A percentile compares a stretch with the other conserved stretches of the same genome.
phyloP scores from a whole-genome alignment of 2,888 invertebrate genomes.

The Pseudoips prasinana region DNA sequence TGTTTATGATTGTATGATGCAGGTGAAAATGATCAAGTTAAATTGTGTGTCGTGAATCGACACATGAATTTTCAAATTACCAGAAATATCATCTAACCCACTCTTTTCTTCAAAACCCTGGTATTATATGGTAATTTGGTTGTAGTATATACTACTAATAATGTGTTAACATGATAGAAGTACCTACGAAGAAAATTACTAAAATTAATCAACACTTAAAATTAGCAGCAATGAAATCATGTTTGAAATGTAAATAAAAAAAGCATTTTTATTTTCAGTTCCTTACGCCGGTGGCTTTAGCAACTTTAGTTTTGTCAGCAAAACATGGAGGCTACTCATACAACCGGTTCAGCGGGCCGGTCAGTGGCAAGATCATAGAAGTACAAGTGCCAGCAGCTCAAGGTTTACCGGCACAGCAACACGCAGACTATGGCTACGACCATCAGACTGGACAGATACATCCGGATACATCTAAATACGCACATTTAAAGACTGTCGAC shows the following conservation, averaged over 20 bases:
- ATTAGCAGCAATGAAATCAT: no score
- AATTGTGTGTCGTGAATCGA: no score
- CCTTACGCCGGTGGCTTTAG: slow-evolving; percentile 46
- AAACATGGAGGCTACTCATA: slow-evolving; percentile 85
- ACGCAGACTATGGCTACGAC: slow-evolving; percentile 76
- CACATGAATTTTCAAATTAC: no score
- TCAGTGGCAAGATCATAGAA: slow-evolving; percentile 84
- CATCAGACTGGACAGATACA: slow-evolving; percentile 70
- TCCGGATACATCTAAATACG: slow-evolving; percentile 74
- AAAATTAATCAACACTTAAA: no score
- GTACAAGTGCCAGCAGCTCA: slow-evolving; percentile 77
- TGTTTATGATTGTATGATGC: neutral
- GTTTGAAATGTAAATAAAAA: no score
- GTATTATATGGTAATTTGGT: no score
- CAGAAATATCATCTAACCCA: no score
- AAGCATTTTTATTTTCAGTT: slow-evolving; percentile 46
- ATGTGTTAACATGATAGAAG: no score
- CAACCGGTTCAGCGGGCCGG: slow-evolving; percentile 88
- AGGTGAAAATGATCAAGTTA: no score
- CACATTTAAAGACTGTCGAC: slow-evolving; percentile 83
- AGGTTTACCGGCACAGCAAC: slow-evolving; percentile 66
- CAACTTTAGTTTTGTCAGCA: slow-evolving; percentile 44
- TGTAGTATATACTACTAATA: no score
- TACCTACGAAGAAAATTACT: no score
- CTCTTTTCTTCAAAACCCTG: no score